Conservation (phyloP, 2,113 vertebrate genomes). For the Pteronura brasiliensis region DNA sequence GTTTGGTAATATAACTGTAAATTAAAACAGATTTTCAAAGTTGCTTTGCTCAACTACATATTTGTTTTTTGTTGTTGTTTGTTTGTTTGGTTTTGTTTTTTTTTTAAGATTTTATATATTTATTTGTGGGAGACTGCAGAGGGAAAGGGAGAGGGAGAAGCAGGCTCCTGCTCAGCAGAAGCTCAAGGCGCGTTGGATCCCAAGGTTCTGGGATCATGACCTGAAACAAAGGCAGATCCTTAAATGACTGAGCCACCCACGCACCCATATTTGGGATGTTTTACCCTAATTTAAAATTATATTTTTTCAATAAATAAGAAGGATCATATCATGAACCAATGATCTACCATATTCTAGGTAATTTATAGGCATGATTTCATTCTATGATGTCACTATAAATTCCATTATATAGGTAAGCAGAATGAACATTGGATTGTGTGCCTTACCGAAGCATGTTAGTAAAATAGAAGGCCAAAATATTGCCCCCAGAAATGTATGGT, state of each 20-base stretch:
- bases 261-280: not conserved
- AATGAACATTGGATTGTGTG: not conserved
- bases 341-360: not conserved
- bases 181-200: rapidly evolving
- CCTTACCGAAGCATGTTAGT: not conserved
- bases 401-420: not conserved
- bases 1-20: not conserved
- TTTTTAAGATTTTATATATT: not conserved
- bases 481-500: not conserved
- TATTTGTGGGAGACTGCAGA: not conserved
- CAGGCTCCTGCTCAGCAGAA: not conserved
- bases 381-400: not conserved
- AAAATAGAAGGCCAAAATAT: not conserved
- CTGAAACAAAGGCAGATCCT: not conserved
- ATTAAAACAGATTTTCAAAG: not conserved
- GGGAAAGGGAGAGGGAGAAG: not conserved
- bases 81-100: too few species aligned
- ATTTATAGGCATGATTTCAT: not conserved
- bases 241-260: not conserved
- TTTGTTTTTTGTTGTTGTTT: not conserved
- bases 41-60: not conserved
- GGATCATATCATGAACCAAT: not conserved
- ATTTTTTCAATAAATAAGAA: not conserved
- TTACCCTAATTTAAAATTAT: not conserved
- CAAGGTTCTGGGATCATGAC: not conserved